Conservation (phyloP, 2,113 vertebrate species). For the Rallus limicola region DNA sequence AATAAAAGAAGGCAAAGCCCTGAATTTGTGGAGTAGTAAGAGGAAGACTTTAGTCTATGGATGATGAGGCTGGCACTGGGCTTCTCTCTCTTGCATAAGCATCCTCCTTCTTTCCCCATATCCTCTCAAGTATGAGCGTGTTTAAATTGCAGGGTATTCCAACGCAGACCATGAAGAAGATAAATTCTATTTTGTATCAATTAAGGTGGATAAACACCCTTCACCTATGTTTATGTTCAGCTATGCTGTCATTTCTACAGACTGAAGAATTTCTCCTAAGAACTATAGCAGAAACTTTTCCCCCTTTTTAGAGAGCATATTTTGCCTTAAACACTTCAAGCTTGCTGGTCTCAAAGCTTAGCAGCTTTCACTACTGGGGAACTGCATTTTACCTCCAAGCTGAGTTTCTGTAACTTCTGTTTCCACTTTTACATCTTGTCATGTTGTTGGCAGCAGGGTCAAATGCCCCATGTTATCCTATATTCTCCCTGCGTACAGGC, state of each 20-base stretch:
- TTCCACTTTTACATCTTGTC: not conserved
- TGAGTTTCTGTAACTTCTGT: not conserved
- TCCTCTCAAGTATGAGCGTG: not conserved
- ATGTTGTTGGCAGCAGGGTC: conserved; percentile 1
- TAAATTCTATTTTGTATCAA: not conserved
- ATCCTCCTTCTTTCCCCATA: not conserved
- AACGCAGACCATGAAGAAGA: not conserved
- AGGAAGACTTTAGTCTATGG: not conserved
- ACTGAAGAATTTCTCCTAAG: not conserved
- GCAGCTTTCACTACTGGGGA: not conserved
- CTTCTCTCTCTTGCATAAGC: not conserved
- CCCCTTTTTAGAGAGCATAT: not conserved
- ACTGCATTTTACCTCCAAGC: not conserved
- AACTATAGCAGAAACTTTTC: not conserved
- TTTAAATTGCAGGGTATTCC: not conserved
- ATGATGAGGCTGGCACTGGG: not conserved
- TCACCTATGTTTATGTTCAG: not conserved
- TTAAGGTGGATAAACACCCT: not conserved
- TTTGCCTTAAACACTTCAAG: not conserved
- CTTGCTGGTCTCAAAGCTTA: not conserved
- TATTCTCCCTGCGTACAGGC: not conserved
- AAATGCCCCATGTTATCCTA: not conserved
- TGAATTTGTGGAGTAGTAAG: not conserved
- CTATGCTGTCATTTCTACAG: not conserved
- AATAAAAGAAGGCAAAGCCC: not conserved